phyloP scores from a whole-genome alignment of 2,113 vertebrate species.

The Brachyhypopomus gauderio region DNA sequence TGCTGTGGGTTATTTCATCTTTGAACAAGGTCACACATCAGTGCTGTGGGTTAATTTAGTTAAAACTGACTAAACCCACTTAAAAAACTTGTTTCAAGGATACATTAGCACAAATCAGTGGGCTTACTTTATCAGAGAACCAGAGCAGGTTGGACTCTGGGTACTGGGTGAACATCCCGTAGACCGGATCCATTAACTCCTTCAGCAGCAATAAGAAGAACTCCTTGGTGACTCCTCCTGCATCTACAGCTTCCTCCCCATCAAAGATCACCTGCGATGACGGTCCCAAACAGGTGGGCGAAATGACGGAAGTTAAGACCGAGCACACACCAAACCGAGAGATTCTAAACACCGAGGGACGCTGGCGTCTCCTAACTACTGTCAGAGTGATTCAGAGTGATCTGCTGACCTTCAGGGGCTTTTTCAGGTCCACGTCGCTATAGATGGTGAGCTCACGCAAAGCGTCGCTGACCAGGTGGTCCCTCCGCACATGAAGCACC shows the following conservation, averaged over 20 bases:
- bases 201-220: constrained; percentile 94
- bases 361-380: neutral
- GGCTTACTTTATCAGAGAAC: constrained; percentile 91
- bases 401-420: constrained; percentile 90
- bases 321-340: neutral
- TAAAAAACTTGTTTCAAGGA: too few species aligned
- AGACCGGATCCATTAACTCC: constrained; percentile 93
- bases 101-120: neutral
- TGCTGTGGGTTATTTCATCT: neutral
- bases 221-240: constrained; percentile 94
- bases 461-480: constrained; percentile 91
- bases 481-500: constrained; percentile 90
- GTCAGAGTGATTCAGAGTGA: neutral
- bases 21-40: neutral
- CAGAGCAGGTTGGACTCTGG: constrained; percentile 93
- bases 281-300: neutral
- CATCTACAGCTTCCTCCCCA: constrained; percentile 94
- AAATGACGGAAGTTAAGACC: neutral
- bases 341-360: too few species aligned
- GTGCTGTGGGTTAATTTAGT: neutral
- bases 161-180: constrained; percentile 95
- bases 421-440: constrained; percentile 96
- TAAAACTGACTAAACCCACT: too few species aligned
- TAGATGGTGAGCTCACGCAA: constrained; percentile 92
- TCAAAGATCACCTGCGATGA: constrained; percentile 89